Percentiles rank a stretch among this genome's conserved stretches.
phyloP scores from a whole-genome alignment of 2,797 vertebrate species.

The Eulemur mongoz region DNA sequence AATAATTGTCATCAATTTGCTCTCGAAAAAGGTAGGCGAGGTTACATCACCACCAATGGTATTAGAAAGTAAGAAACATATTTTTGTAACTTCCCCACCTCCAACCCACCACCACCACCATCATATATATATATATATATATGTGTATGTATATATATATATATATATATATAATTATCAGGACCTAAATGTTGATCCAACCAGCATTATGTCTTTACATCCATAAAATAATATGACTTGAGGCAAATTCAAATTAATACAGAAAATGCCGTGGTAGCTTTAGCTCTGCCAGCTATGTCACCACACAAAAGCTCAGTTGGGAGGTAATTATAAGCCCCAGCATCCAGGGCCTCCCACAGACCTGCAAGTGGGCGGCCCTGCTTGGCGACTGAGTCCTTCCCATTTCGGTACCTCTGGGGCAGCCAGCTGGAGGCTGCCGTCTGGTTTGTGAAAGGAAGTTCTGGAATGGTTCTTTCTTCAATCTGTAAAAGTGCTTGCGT shows the following conservation, averaged over 20 bases:
- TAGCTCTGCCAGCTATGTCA: constrained; percentile 41
- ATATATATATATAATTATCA: too few relatives aligned
- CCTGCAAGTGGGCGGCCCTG: constrained; percentile 17
- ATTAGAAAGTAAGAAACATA: constrained; percentile 1
- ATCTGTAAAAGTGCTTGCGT: background rate
- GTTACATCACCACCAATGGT: background rate
- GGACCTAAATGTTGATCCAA: constrained; percentile 57
- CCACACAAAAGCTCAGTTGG: constrained; percentile 66
- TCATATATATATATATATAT: background rate
- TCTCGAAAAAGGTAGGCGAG: background rate
- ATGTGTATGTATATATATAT: too few relatives aligned
- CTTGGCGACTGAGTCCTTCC: constrained; percentile 3
- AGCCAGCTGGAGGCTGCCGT: constrained; percentile 63
- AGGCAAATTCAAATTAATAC: constrained; percentile 69
- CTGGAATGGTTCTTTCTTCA: constrained; percentile 43
- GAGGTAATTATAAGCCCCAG: constrained; percentile 68
- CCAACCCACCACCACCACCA: background rate
- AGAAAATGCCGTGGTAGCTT: constrained; percentile 34
- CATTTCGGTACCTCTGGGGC: constrained; percentile 41
- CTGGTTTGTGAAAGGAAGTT: constrained; percentile 43
- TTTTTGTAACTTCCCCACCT: background rate
- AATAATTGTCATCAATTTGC: background rate
- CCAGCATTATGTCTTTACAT: constrained; percentile 52
- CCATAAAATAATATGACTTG: constrained; percentile 66
- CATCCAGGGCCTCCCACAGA: constrained; percentile 30